Conservation (phyloP, 2,113 vertebrate genomes). For the Phrynocephalus versicolor region DNA sequence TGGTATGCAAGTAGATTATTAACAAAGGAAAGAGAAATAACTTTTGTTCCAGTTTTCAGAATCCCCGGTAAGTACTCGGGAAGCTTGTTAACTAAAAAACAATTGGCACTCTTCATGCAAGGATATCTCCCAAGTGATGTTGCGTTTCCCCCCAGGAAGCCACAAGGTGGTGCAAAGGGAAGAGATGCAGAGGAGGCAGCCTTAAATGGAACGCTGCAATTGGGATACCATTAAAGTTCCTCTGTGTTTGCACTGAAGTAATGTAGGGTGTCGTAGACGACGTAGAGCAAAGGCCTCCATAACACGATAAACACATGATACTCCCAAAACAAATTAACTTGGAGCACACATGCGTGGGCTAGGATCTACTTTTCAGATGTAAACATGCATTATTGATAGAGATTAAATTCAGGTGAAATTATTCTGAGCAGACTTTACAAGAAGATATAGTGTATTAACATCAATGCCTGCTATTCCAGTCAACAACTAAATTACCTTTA, state of each 20-base stretch:
- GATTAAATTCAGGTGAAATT: background rate
- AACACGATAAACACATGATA: background rate
- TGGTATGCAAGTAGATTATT: background rate
- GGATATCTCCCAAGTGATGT: background rate
- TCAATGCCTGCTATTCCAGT: background rate
- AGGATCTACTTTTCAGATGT: background rate
- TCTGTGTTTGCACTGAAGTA: background rate
- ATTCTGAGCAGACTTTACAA: background rate
- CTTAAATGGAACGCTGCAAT: background rate
- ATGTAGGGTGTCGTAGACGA: background rate
- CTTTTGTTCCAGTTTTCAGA: background rate
- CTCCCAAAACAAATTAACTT: background rate
- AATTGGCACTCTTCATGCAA: background rate
- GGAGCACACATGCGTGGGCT: background rate
- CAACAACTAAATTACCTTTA: background rate
- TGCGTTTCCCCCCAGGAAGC: background rate
- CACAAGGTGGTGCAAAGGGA: background rate
- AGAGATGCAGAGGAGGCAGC: background rate
- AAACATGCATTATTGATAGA: background rate
- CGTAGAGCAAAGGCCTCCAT: background rate
- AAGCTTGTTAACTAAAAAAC: background rate
- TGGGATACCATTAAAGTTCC: background rate
- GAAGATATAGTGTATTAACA: background rate
- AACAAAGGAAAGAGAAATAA: background rate
- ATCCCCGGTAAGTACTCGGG: background rate